Percentiles rank a stretch among this genome's conserved stretches.
Conservation (phyloP, 2,888 invertebrate genomes). For the Dione juno region DNA sequence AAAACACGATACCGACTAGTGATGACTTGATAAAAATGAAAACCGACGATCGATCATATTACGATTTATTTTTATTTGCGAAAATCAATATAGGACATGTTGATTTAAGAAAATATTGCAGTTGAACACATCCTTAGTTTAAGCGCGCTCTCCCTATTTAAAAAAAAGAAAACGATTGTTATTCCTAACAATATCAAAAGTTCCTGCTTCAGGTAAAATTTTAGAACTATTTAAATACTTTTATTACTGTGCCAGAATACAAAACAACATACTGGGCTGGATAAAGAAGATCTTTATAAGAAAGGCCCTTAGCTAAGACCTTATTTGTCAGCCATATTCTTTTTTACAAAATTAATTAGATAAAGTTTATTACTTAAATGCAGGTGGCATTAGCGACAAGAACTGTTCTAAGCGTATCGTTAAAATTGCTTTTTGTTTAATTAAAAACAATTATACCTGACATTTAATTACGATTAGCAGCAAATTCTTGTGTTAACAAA, state of each 20-base stretch:
- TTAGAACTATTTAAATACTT: no score
- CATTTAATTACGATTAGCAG: slow-evolving; percentile 15
- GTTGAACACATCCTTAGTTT: neutral
- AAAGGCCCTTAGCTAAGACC: neutral
- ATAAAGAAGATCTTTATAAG: no score
- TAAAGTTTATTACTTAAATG: neutral
- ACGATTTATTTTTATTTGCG: neutral
- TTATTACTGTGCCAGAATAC: no score
- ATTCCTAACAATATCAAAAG: neutral
- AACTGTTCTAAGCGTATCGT: neutral
- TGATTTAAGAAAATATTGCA: neutral
- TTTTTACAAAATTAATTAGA: slow-evolving; percentile 1
- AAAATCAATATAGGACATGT: neutral
- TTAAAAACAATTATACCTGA: slow-evolving; percentile 16
- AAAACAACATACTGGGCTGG: no score
- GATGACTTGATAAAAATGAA: neutral
- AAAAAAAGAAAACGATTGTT: neutral
- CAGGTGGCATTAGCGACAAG: slow-evolving; percentile 15
- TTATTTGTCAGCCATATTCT: neutral
- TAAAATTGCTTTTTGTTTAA: slow-evolving; percentile 6
- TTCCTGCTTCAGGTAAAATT: neutral
- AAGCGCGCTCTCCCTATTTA: neutral
- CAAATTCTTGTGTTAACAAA: slow-evolving; percentile 14
- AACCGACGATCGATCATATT: neutral
- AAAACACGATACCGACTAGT: neutral